A percentile compares a stretch with the other conserved stretches of the same genome.
These are phyloP conservation scores for Matsumurasca onukii DNA, from an alignment of 1,140 invertebrate genomes.

Conservation along the genomic window DNA sequence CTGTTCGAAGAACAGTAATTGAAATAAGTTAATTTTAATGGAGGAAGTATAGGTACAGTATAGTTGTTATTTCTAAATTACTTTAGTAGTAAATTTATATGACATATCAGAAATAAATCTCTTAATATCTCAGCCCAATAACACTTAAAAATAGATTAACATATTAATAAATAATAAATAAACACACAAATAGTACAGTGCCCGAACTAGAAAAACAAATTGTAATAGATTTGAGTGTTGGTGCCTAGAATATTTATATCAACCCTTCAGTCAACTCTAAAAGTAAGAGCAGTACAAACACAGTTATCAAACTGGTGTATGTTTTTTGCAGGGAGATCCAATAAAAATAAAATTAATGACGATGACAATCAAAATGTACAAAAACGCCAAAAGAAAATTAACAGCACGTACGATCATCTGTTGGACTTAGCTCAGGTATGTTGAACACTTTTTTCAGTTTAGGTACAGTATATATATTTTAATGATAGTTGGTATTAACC, in stretches of 20 bases:
- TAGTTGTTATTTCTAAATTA: too few species aligned
- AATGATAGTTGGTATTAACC: background rate
- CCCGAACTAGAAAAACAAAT: background rate
- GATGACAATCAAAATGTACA: conserved; percentile 78
- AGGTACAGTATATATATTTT: background rate
- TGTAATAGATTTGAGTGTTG: background rate
- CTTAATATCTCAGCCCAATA: too few species aligned
- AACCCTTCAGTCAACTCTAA: background rate
- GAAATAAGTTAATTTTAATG: too few species aligned
- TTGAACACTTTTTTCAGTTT: background rate
- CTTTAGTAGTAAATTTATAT: too few species aligned
- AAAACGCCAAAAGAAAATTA: conserved; percentile 77
- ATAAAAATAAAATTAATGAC: conserved; percentile 53
- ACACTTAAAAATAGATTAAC: background rate
- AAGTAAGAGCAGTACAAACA: background rate
- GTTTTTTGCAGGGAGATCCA: conserved; percentile 44
- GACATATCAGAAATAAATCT: too few species aligned
- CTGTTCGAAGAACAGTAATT: too few species aligned
- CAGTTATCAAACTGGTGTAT: background rate
- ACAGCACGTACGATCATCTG: conserved; percentile 77
- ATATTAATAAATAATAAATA: background rate
- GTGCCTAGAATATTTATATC: background rate
- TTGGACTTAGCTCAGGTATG: conserved; percentile 66
- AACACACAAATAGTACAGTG: background rate
- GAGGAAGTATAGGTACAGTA: too few species aligned